A percentile compares a stretch with the other conserved stretches of the same genome.
Conservation (phyloP, 2,888 invertebrate species). For the Drepanosiphum platanoidis region DNA sequence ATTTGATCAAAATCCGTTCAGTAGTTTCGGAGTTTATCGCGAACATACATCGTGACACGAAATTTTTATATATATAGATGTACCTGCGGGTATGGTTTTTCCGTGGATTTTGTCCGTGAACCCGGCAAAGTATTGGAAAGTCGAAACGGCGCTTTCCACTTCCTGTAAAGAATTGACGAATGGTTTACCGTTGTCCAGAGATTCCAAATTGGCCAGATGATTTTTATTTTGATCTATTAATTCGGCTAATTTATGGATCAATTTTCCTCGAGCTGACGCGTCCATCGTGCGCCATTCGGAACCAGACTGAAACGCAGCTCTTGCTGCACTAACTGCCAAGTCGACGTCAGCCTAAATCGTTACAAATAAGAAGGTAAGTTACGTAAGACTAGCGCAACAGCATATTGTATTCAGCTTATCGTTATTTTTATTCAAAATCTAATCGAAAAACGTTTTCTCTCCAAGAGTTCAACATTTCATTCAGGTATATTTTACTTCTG, state of each 20-base stretch:
- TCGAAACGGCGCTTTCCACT: slow-evolving; percentile 72
- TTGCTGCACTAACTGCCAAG: slow-evolving; percentile 69
- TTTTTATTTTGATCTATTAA: slow-evolving; percentile 50
- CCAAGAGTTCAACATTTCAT: no score
- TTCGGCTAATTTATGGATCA: slow-evolving; percentile 72
- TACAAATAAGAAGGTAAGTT: no score
- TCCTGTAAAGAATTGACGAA: slow-evolving; percentile 77
- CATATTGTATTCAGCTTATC: no score
- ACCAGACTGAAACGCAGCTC: slow-evolving; percentile 71
- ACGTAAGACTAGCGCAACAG: no score
- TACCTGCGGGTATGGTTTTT: slow-evolving; percentile 68
- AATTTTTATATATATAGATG: no score
- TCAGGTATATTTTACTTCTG: no score
- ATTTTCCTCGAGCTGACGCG: slow-evolving; percentile 71
- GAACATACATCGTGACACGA: no score
- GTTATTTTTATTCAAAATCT: no score
- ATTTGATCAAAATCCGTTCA: no score
- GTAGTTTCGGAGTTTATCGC: no score
- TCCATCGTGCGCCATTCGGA: slow-evolving; percentile 71
- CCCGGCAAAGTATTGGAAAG: slow-evolving; percentile 88
- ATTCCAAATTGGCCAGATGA: slow-evolving; percentile 77
- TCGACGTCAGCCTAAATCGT: slow-evolving; percentile 69
- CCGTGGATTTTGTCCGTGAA: slow-evolving; percentile 92
- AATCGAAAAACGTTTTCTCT: no score
- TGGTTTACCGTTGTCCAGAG: slow-evolving; percentile 94